A percentile compares a stretch with the other conserved stretches of the same genome.
These are phyloP conservation scores for Hippocampus guttulatus DNA, from an alignment of 2,113 vertebrate species.

Conservation along the genomic window DNA sequence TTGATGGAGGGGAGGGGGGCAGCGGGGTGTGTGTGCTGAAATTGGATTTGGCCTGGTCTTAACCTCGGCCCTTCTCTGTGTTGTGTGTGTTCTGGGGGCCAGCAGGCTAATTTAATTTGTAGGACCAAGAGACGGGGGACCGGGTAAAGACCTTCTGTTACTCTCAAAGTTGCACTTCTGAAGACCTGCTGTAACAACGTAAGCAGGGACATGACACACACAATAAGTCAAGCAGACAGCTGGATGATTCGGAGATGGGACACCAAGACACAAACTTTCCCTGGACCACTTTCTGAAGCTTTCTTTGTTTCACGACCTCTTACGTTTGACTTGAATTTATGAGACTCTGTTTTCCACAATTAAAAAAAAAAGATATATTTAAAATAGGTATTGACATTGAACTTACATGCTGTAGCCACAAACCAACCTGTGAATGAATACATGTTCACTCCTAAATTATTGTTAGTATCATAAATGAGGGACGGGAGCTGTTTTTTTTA, in stretches of 20 bases:
- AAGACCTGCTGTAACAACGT: conserved; percentile 56
- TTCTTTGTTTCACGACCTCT: neutral
- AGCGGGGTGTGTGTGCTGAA: conserved; percentile 55
- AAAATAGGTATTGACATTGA: neutral
- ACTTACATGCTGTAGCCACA: neutral
- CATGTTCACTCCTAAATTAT: neutral
- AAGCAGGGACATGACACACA: conserved; percentile 23
- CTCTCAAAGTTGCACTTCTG: conserved; percentile 65
- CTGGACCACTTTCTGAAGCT: neutral
- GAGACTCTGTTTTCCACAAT: neutral
- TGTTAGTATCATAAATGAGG: neutral
- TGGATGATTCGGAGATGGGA: conserved; percentile 15
- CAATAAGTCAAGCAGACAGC: conserved; percentile 30
- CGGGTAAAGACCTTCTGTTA: conserved; percentile 65
- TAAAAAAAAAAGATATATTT: neutral
- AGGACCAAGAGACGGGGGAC: conserved; percentile 49
- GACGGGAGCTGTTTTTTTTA: neutral
- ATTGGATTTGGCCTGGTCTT: conserved; percentile 84
- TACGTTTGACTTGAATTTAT: neutral
- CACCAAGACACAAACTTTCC: neutral
- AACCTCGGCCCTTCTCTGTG: conserved; percentile 65
- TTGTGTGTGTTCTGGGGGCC: conserved; percentile 68
- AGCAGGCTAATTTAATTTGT: conserved; percentile 76
- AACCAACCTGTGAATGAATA: neutral
- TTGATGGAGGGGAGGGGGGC: conserved; percentile 14